Conservation (phyloP, 1,140 invertebrate species). For the Procambarus virginalis region DNA sequence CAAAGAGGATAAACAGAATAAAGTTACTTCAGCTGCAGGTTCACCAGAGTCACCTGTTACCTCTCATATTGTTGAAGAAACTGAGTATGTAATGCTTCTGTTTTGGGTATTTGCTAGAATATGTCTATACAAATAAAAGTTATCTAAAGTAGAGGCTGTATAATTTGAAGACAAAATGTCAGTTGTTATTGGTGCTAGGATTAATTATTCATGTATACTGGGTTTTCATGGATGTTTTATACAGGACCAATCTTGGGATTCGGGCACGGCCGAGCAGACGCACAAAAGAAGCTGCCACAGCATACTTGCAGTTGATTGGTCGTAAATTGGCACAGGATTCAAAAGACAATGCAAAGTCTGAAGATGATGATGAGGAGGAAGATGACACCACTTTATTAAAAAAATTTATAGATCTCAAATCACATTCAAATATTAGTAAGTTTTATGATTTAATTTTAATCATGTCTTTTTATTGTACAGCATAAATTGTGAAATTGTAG, state of each 20-base stretch:
- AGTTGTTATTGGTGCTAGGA: too few relatives aligned
- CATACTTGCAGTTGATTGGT: conserved; percentile 37
- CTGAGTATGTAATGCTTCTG: conserved; percentile 16
- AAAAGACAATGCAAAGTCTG: conserved; percentile 16
- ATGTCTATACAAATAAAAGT: not conserved
- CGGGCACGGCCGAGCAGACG: conserved; percentile 49
- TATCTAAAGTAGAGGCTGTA: too few relatives aligned
- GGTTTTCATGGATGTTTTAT: not conserved
- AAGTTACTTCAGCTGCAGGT: not conserved
- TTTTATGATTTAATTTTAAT: not conserved
- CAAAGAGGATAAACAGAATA: conserved; percentile 17
- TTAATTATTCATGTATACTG: too few relatives aligned
- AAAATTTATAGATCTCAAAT: conserved; percentile 10
- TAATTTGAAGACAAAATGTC: too few relatives aligned
- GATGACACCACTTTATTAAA: not conserved
- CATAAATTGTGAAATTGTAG: too few relatives aligned
- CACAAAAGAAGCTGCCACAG: conserved; percentile 40
- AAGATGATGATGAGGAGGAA: conserved; percentile 37
- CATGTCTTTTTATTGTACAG: too few relatives aligned
- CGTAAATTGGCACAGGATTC: conserved; percentile 13
- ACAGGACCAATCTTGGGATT: not conserved
- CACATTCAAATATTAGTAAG: conserved; percentile 44
- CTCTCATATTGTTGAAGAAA: not conserved
- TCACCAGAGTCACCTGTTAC: conserved; percentile 18
- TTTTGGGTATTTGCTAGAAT: not conserved